Percentiles rank a stretch among this genome's conserved stretches.
These are phyloP conservation scores for Ammodytes marinus DNA, from an alignment of 2,113 vertebrate genomes.

Conservation along the genomic window DNA sequence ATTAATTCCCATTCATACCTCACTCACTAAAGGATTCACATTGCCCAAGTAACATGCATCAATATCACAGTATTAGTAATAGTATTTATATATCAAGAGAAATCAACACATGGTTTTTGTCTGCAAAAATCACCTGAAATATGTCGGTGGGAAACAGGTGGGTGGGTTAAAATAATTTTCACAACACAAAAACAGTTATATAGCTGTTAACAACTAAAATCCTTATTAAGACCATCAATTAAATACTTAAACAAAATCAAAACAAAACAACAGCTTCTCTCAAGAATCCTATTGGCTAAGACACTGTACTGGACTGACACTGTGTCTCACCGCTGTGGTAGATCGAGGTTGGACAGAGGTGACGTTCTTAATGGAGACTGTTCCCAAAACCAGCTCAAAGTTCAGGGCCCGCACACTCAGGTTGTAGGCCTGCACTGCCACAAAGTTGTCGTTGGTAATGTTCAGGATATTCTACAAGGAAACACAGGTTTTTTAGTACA, in stretches of 20 bases:
- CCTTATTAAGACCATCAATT: too few relatives aligned
- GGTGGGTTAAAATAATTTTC: too few relatives aligned
- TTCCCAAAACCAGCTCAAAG: constrained; percentile 80
- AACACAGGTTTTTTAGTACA: not conserved
- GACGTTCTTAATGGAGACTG: constrained; percentile 55
- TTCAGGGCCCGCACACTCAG: constrained; percentile 82
- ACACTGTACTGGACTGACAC: too few relatives aligned
- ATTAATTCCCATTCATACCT: not conserved
- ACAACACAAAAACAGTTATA: too few relatives aligned
- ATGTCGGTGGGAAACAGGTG: too few relatives aligned
- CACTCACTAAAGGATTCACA: too few relatives aligned
- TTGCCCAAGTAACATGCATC: not conserved
- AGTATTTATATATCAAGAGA: not conserved
- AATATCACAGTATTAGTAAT: not conserved
- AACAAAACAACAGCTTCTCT: too few relatives aligned
- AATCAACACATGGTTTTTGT: not conserved
- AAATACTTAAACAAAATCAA: too few relatives aligned
- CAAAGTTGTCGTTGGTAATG: constrained; percentile 86
- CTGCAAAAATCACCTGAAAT: not conserved
- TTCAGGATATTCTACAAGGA: constrained; percentile 81
- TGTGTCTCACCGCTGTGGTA: constrained; percentile 73
- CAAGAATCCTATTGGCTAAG: too few relatives aligned
- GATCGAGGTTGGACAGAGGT: constrained; percentile 71
- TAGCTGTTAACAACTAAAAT: too few relatives aligned
- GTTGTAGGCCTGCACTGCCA: constrained; percentile 71